phyloP scores from a whole-genome alignment of 2,113 vertebrate species.

The Dasyurus viverrinus region DNA sequence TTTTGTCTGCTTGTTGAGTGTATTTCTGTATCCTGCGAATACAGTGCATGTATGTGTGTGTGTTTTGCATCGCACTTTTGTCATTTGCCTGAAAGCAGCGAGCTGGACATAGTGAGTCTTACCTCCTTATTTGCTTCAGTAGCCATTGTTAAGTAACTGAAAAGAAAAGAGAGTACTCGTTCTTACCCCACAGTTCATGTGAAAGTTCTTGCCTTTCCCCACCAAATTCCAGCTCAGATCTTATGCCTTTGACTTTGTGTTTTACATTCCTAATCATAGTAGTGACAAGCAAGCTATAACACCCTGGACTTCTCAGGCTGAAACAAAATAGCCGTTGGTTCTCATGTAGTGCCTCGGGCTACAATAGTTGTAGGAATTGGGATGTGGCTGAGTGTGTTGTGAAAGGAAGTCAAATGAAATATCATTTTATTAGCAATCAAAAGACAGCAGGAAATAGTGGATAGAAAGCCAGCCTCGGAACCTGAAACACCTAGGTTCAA shows the following conservation, averaged over 20 bases:
- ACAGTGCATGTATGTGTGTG: too few species aligned
- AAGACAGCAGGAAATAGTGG: not conserved
- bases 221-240: not conserved
- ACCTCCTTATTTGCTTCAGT: not conserved
- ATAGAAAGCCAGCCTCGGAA: not conserved
- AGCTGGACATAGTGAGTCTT: not conserved
- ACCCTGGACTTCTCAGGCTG: not conserved
- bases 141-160: not conserved
- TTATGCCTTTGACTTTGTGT: not conserved
- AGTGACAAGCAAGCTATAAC: not conserved
- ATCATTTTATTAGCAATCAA: not conserved
- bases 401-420: not conserved
- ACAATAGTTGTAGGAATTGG: not conserved
- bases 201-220: not conserved
- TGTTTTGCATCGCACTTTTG: not conserved
- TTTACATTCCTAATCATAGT: not conserved
- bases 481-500: not conserved
- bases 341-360: not conserved
- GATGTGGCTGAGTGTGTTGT: not conserved
- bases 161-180: not conserved
- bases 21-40: not conserved
- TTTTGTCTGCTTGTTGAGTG: not conserved
- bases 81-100: not conserved
- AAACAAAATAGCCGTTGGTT: not conserved
- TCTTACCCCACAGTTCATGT: not conserved